Base-by-base conservation (phyloP, 2,113 vertebrate genomes). In the Rhizomys pruinosus region DNA sequence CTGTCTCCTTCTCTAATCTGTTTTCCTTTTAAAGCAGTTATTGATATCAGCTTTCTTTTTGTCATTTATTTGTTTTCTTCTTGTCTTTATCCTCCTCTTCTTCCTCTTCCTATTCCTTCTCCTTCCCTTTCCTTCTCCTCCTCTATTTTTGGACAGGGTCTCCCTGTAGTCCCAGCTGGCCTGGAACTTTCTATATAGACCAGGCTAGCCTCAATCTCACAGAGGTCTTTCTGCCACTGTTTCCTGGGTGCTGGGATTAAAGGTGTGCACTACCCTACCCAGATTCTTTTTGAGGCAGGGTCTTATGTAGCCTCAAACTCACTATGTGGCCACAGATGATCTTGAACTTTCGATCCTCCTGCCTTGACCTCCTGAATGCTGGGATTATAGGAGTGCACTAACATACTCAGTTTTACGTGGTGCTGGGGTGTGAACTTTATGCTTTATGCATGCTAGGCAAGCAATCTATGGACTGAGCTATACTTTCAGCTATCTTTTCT, bases 21-120 rank as follows among this genome's bases (percentile, higher is more conserved):
- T 90, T 96, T 94, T 94, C 39, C n/a, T 90, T 93, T 16, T 87
- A 88, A 88, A 88, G 86, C 57, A 47, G 37, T 88, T 47, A 64
- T 22, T 88, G 59, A 64, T 47, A 47, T 17, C 20, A 61, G 8
- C 39, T 76, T 64, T 72, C 37, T 47, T 3, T 87, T 34, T 63
- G 9, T 42, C 13, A 44, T 34, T 23, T 39, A 64, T 29, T 5
- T 19, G 12, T 17, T 37, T 17, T 22, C 2, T 59, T 1, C 32
- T 5, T 3, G 5, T 22, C 5, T 34, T 5, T n/a, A 11, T 27
- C 7, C 13, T 12, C 7, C 20, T 52, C 47, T 32, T 52, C 47
- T 20, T 39, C 42, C 32, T 25, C 22, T 32, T 12, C 11, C 34
- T 5, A 3, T 17, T 10, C 16, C 13, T n/a, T 11, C 5, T 34